These are phyloP conservation scores for Macrosoma leucophasiata DNA, from an alignment of 2,888 invertebrate genomes.

Conservation along the genomic window DNA sequence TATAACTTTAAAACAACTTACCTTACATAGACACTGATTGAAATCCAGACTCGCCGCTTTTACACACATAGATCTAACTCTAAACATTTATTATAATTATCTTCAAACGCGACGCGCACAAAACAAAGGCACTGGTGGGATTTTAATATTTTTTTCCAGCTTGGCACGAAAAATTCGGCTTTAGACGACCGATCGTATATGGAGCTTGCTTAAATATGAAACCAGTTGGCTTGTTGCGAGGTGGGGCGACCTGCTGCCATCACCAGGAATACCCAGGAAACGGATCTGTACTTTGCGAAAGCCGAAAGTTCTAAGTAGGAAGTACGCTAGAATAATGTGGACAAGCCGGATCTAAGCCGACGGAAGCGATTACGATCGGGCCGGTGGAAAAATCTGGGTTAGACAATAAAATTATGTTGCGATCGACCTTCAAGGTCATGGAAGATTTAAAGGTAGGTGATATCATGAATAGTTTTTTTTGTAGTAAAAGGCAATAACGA, in stretches of 20 bases:
- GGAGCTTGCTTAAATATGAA: constrained; percentile 65
- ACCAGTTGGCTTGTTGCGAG: constrained; percentile 42
- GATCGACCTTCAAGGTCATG: too few species aligned
- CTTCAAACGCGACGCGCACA: too few species aligned
- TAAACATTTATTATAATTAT: too few species aligned
- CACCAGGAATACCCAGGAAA: constrained; percentile 59
- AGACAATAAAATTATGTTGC: too few species aligned
- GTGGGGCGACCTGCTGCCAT: constrained; percentile 43
- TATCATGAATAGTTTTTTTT: too few species aligned
- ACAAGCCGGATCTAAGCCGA: constrained; percentile 14
- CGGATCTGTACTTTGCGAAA: constrained; percentile 52
- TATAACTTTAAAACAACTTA: too few species aligned
- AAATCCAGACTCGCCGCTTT: constrained; percentile 25
- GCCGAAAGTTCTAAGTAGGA: constrained; percentile 66
- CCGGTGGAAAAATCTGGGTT: too few species aligned
- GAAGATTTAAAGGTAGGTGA: too few species aligned
- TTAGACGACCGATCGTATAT: constrained; percentile 52
- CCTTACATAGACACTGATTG: too few species aligned
- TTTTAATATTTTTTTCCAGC: too few species aligned
- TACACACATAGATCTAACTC: constrained; percentile 12
- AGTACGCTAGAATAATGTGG: constrained; percentile 31
- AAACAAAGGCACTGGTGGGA: too few species aligned
- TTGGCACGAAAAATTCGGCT: constrained; percentile 43
- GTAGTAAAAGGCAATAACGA: too few species aligned
- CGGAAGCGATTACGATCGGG: neutral